Percentiles rank a stretch among this genome's conserved stretches.
Evolutionary conservation across 2,113 vertebrate genomes (phyloP).

Genomic region (Bos taurus): ARS-UCD2.0 NC_037350.1:24706001-24706500

Average conservation of each 20-base stretch:
- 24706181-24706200: neutral
- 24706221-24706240: neutral
- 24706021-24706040: conserved; percentile 98
- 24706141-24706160: neutral
- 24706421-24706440: neutral
- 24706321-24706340: neutral
- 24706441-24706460: neutral
- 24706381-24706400: neutral
- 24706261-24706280: neutral
- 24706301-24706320: neutral
- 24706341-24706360: neutral
- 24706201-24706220: neutral
- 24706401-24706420: neutral
- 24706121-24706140: neutral
- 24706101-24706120: conserved; percentile 76
- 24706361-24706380: neutral
- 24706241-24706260: neutral
- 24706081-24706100: conserved; percentile 97
- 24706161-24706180: neutral
- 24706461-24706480: neutral
- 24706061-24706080: conserved; percentile 97
- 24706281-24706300: neutral
- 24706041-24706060: conserved; percentile 96
- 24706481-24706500: neutral
- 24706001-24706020: conserved; percentile 97